phyloP scores from a whole-genome alignment of 2,113 vertebrate species.

The Lipotes vexillifer region DNA sequence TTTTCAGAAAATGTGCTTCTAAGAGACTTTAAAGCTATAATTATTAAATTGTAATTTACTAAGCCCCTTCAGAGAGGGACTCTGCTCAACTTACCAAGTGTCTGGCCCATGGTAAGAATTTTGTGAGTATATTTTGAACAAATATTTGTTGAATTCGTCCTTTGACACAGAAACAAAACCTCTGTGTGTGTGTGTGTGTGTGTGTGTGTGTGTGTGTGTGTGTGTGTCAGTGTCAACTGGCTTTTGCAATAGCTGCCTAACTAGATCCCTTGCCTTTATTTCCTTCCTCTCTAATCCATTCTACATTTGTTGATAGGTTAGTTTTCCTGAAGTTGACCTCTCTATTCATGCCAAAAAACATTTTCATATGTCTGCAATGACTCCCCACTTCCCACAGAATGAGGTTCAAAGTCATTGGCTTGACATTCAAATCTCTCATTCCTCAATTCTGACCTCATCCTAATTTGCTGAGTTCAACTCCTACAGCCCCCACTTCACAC shows the following conservation, averaged over 20 bases:
- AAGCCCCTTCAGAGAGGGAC: neutral
- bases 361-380: neutral
- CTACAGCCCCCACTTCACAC: neutral
- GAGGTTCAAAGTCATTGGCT: neutral
- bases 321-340: neutral
- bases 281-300: neutral
- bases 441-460: neutral
- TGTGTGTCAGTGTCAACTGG: neutral
- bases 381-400: neutral
- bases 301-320: neutral
- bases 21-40: neutral
- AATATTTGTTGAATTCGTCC: neutral
- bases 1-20: neutral
- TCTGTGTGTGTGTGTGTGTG: neutral
- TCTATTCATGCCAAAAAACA: neutral
- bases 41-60: constrained; percentile 9
- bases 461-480: neutral
- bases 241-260: neutral
- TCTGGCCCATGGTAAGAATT: neutral
- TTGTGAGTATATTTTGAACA: neutral
- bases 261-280: neutral
- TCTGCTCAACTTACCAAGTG: neutral
- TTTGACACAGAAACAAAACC: neutral
- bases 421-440: neutral
- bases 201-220: neutral